Base-by-base conservation (phyloP, 2,113 vertebrate genomes). In the Ceratotherium simum region DNA sequence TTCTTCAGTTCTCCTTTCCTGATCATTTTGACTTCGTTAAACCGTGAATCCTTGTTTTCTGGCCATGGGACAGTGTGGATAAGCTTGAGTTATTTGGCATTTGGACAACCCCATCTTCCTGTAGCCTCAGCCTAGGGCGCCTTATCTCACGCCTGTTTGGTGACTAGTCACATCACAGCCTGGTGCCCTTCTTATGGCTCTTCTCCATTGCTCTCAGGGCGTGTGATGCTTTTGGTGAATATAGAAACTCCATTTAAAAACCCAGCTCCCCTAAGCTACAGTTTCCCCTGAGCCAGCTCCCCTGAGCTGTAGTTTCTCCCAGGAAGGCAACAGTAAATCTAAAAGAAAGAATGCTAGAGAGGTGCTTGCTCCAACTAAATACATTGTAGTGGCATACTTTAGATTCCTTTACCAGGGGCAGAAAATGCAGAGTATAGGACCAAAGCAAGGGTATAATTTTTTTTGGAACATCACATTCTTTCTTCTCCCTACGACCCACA, bases 361-460 rank as follows among this genome's bases (percentile, higher is more conserved):
- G 48, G n/a, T 91, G 36, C 94, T 97, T 76, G 60, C 72, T 93
- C 48, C 65, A 39, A 42, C 64, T 81, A 64, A 72, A 88, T 84
- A 39, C 76, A 27, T 46, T 92, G 65, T 58, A 83, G 78, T 94
- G 67, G 54, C 60, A 85, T 88, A 88, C 75, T 92, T 96, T 72
- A 78, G 87, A 95, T 88, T 90, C 92, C 58, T 95, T 88, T 86
- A 48, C 72, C 46, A 48, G 88, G 80, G 29, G 31, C 70, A 88
- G 90, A 90, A 96, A 95, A 92, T 83, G 8, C 25, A 81, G 79
- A 62, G 5, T 64, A 54, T 48, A 78, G 56, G 62, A 79, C 79
- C 33, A 58, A 81, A 91, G n/a, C 81, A 90, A 96, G 78, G 90
- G 11, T 91, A 4, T 94, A 97, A 84, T 97, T 67, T 85, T 93